A percentile compares a stretch with the other conserved stretches of the same genome.
phyloP scores from a whole-genome alignment of 2,888 invertebrate genomes.

The Deilephila porcellus region DNA sequence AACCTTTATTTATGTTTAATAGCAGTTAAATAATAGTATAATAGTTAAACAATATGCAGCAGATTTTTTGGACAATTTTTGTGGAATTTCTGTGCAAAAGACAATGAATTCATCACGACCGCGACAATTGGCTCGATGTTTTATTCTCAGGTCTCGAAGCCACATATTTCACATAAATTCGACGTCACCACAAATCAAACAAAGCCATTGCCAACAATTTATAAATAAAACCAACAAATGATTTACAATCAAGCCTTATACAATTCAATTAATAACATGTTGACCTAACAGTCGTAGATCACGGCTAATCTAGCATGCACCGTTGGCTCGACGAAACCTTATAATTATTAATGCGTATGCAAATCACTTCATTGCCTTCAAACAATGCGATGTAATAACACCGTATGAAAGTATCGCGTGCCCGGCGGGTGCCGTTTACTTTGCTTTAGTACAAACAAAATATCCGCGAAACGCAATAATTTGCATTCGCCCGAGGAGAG shows the following conservation, averaged over 20 bases:
- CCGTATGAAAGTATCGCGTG: conserved; percentile 55
- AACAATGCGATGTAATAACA: conserved; percentile 49
- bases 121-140: too few species aligned
- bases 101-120: too few species aligned
- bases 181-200: background rate
- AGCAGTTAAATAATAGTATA: too few species aligned
- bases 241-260: conserved; percentile 7
- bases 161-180: background rate
- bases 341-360: conserved; percentile 65
- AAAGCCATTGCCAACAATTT: conserved; percentile 7
- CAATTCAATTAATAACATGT: conserved; percentile 23
- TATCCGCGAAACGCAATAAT: conserved; percentile 76
- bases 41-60: too few species aligned
- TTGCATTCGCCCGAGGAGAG: conserved; percentile 74
- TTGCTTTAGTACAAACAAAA: conserved; percentile 69
- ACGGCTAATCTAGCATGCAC: conserved; percentile 36
- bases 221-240: background rate
- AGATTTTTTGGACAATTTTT: too few species aligned
- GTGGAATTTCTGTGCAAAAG: too few species aligned
- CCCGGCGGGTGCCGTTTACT: conserved; percentile 49
- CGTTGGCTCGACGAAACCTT: conserved; percentile 22
- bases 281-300: conserved; percentile 4
- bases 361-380: conserved; percentile 69
- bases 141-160: too few species aligned
- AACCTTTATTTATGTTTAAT: too few species aligned